Evolutionary conservation across 2,797 vertebrate species (phyloP).

Genomic region (Limnodromus scolopaceus): DNA sequence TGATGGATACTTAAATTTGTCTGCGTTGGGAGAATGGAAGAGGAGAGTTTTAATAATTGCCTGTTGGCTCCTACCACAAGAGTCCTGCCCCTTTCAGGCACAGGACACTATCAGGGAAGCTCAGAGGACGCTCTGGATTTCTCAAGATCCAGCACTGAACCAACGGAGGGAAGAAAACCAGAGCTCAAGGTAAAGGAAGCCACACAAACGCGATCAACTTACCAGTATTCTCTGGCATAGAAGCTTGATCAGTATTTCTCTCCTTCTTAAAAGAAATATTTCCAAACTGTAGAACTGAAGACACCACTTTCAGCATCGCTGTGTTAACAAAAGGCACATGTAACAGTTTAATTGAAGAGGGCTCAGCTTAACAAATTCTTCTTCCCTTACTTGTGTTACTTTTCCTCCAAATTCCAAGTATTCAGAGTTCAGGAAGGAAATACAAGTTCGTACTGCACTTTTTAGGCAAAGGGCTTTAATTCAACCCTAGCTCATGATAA

Average conservation of each 20-base stretch:
- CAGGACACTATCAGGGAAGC: neutral
- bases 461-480: neutral
- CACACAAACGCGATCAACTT: neutral
- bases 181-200: neutral
- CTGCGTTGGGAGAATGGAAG: neutral
- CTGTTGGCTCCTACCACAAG: neutral
- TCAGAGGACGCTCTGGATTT: neutral
- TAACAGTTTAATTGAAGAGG: neutral
- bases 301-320: constrained; percentile 98
- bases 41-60: neutral
- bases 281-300: constrained; percentile 96
- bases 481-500: neutral
- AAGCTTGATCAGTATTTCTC: constrained; percentile 96
- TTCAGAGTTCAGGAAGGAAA: neutral
- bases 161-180: neutral
- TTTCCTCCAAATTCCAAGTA: neutral
- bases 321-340: neutral
- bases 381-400: neutral
- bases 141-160: neutral
- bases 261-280: constrained; percentile 98
- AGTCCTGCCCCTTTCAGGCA: neutral
- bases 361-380: neutral
- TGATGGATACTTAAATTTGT: neutral
- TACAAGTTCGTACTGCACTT: neutral
- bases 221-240: constrained; percentile 99